Conservation (phyloP, 2,797 vertebrate species). For the Brachymystax lenok region DNA sequence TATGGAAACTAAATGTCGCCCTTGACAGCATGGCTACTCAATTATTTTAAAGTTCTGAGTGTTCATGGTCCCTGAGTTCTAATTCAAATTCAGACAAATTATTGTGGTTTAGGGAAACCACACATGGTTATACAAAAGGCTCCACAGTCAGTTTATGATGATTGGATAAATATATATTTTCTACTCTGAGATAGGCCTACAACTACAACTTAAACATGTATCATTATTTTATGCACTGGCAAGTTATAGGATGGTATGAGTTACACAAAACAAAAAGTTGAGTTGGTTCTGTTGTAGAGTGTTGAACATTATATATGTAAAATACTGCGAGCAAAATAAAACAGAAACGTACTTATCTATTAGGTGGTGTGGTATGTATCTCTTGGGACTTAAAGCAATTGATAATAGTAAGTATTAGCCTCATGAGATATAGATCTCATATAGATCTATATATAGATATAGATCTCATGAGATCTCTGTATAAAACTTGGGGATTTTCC, state of each 20-base stretch:
- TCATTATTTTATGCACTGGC: too few species aligned
- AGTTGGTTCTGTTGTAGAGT: neutral
- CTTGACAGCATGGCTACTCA: neutral
- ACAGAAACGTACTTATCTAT: neutral
- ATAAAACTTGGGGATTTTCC: neutral
- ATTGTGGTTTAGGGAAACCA: neutral
- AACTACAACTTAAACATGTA: neutral
- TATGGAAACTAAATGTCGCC: neutral
- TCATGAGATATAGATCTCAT: neutral
- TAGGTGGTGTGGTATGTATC: neutral
- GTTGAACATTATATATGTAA: neutral
- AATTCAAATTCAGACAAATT: conserved; percentile 2
- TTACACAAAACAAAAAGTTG: neutral
- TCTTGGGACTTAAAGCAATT: neutral
- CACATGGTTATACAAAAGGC: neutral
- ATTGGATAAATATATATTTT: neutral
- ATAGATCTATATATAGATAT: too few species aligned
- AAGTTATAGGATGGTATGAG: too few species aligned
- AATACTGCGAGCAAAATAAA: neutral
- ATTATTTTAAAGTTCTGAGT: conserved; percentile 3
- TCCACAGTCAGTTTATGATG: neutral
- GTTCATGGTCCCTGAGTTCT: neutral
- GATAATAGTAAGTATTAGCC: neutral
- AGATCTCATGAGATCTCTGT: neutral
- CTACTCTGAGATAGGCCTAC: neutral